Evolutionary conservation across 2,113 vertebrate species (phyloP).

Genomic region (Sialia sialis): DNA sequence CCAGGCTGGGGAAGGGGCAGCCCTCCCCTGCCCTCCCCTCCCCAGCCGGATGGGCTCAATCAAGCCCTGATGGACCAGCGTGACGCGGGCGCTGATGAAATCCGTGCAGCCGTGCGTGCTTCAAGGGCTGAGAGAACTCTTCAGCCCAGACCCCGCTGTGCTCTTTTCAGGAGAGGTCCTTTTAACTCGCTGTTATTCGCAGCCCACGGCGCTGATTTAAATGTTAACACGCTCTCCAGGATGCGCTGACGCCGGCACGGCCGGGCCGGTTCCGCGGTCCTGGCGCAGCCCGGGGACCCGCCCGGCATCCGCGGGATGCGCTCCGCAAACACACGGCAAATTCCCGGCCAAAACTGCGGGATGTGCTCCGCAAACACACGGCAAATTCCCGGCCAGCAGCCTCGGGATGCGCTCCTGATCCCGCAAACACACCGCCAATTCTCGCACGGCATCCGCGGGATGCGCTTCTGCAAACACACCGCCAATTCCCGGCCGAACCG

Average conservation of each 20-base stretch:
- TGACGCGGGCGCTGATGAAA: slow-evolving; percentile 3
- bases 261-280: too few species aligned
- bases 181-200: slow-evolving; percentile 17
- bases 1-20: not conserved
- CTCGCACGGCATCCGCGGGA: too few species aligned
- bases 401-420: too few species aligned
- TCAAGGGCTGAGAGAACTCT: slow-evolving; percentile 36
- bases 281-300: too few species aligned
- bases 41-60: not conserved
- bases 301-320: not conserved
- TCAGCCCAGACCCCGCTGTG: slow-evolving; percentile 43
- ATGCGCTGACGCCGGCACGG: not conserved
- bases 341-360: too few species aligned
- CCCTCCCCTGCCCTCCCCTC: not conserved
- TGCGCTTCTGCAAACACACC: fast-evolving
- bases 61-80: not conserved
- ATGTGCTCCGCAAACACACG: too few species aligned
- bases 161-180: slow-evolving; percentile 46
- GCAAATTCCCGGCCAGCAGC: too few species aligned
- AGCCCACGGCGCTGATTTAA: not conserved
- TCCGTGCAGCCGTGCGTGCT: not conserved
- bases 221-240: slow-evolving; percentile 15
- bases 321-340: too few species aligned
- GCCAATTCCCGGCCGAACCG: fast-evolving
- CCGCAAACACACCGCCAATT: too few species aligned